Evolutionary conservation across 1,140 invertebrate genomes (phyloP).

Genomic region (Brachionus rubens): DNA sequence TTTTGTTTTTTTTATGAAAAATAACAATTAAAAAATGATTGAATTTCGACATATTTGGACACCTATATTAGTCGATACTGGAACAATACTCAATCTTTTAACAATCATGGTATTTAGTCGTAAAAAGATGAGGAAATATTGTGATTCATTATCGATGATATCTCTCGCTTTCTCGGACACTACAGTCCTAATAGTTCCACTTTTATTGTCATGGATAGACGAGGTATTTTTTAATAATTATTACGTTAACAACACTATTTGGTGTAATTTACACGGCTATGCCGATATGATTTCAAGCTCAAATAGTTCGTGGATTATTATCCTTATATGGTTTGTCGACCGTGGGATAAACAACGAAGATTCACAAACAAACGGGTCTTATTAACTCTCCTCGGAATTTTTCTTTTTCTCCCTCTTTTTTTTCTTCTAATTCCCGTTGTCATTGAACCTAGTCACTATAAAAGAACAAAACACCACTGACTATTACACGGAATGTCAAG

Average conservation of each 20-base stretch:
- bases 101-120: constrained; percentile 42
- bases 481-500: background rate
- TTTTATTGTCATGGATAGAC: constrained; percentile 30
- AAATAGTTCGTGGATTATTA: constrained; percentile 40
- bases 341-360: constrained; percentile 27
- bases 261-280: constrained; percentile 46
- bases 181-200: background rate
- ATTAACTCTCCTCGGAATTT: background rate
- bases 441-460: background rate
- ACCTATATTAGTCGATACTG: background rate
- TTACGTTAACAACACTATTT: constrained; percentile 35
- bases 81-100: constrained; percentile 2
- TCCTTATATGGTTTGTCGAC: constrained; percentile 31
- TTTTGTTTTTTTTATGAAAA: too few species aligned
- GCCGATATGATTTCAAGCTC: constrained; percentile 31
- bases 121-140: constrained; percentile 36
- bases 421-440: constrained; percentile 37
- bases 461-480: background rate
- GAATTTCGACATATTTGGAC: constrained; percentile 30
- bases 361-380: constrained; percentile 37
- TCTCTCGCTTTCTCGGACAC: constrained; percentile 25
- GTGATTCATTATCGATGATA: constrained; percentile 33
- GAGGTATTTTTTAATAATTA: constrained; percentile 25
- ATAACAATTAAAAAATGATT: background rate
- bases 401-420: background rate